Percentiles rank a stretch among this genome's conserved stretches.
Conservation (phyloP, 2,888 invertebrate species). For the Scaptomyza polygonia region DNA sequence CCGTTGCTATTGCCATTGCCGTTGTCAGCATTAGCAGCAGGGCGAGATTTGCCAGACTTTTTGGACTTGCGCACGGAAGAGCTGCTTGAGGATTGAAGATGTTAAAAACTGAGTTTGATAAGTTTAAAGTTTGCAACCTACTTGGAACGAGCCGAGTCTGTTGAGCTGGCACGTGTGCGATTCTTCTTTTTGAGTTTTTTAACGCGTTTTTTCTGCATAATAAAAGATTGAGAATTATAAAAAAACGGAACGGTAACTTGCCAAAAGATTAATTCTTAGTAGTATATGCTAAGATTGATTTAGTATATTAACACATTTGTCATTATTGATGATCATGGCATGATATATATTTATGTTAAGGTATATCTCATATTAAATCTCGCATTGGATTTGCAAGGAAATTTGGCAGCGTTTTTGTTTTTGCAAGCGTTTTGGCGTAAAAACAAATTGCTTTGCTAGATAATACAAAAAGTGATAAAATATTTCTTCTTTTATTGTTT, state of each 20-base stretch:
- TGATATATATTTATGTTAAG: conserved; percentile 24
- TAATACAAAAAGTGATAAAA: not conserved
- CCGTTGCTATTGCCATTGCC: conserved; percentile 39
- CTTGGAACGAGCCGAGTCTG: conserved; percentile 86
- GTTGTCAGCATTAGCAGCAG: conserved; percentile 16
- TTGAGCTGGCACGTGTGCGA: conserved; percentile 83
- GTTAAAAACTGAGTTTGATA: not conserved
- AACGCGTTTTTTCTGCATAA: conserved; percentile 86
- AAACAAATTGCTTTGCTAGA: conserved; percentile 4
- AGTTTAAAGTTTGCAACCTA: conserved; percentile 66
- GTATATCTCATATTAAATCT: conserved; percentile 22
- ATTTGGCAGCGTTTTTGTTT: not conserved
- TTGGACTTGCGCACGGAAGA: conserved; percentile 58
- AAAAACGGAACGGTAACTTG: conserved; percentile 33
- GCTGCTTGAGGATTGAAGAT: conserved; percentile 40
- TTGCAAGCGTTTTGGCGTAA: not conserved
- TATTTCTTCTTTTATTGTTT: conserved; percentile 5
- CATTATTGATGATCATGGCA: conserved; percentile 46
- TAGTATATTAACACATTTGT: conserved; percentile 48
- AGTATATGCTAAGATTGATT: conserved; percentile 36
- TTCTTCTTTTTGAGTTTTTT: conserved; percentile 86
- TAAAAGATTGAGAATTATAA: conserved; percentile 49
- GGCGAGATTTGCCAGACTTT: conserved; percentile 44
- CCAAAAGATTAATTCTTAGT: conserved; percentile 64
- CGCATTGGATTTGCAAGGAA: conserved; percentile 10